These are phyloP conservation scores for Ridgeia piscesae DNA, from an alignment of 1,140 invertebrate species.

Conservation along the genomic window DNA sequence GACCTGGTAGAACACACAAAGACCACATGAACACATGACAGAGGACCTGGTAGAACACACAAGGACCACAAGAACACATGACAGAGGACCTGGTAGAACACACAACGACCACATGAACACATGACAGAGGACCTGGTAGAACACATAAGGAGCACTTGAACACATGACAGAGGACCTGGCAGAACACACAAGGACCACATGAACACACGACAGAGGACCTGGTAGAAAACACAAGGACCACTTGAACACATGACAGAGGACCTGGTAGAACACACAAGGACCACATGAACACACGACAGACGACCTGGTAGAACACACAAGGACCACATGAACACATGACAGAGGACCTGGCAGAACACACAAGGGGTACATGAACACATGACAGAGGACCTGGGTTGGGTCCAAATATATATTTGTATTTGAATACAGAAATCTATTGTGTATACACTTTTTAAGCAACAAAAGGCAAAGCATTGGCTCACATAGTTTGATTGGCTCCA, in stretches of 20 bases:
- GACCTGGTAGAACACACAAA: neutral
- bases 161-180: neutral
- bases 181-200: neutral
- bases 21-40: neutral
- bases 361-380: too few species aligned
- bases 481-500: too few species aligned
- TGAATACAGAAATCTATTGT: too few species aligned
- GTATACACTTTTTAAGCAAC: too few species aligned
- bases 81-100: neutral
- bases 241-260: neutral
- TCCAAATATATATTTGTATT: too few species aligned
- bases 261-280: neutral
- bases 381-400: too few species aligned
- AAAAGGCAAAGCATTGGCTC: too few species aligned
- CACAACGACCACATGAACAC: neutral
- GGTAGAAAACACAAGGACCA: neutral
- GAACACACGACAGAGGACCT: neutral
- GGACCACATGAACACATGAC: too few species aligned
- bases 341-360: too few species aligned
- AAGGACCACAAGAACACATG: neutral
- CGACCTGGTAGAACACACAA: neutral
- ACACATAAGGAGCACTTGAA: neutral
- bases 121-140: too few species aligned
- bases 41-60: neutral
- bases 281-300: neutral